Percentiles rank a stretch among this genome's conserved stretches.
These are phyloP conservation scores for Ctenopoma multispine DNA, from an alignment of 2,797 vertebrate genomes.

Conservation along the genomic window DNA sequence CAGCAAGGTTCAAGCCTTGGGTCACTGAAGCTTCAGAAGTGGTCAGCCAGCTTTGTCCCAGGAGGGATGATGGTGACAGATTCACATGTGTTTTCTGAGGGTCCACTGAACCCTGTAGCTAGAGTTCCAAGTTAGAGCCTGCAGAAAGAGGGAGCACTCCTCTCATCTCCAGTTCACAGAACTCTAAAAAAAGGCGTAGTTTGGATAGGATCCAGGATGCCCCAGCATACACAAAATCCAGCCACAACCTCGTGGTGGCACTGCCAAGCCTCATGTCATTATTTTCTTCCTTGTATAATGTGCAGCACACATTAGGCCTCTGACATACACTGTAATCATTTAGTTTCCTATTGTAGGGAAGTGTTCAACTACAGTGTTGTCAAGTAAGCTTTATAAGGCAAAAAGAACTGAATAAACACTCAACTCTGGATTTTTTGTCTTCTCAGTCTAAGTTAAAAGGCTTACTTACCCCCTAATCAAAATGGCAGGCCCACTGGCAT, in stretches of 20 bases:
- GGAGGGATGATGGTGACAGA: constrained; percentile 80
- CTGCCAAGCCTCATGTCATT: constrained; percentile 81
- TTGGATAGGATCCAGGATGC: constrained; percentile 76
- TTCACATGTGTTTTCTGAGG: constrained; percentile 85
- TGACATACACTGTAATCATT: constrained; percentile 65
- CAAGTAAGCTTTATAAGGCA: no score
- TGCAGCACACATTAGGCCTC: constrained; percentile 52
- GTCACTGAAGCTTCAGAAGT: constrained; percentile 85
- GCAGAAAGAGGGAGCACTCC: constrained; percentile 76
- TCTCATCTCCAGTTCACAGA: constrained; percentile 82
- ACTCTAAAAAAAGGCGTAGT: constrained; percentile 71
- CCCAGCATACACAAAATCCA: constrained; percentile 75
- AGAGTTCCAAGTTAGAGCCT: constrained; percentile 72
- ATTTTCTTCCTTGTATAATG: constrained; percentile 60
- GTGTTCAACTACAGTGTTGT: constrained; percentile 67
- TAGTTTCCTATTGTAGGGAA: constrained; percentile 64
- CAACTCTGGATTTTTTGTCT: no score
- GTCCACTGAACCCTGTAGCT: constrained; percentile 84
- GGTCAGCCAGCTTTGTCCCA: constrained; percentile 81
- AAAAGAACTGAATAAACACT: no score
- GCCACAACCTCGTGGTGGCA: constrained; percentile 81
- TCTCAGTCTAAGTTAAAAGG: constrained; percentile 85
- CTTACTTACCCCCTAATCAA: constrained; percentile 91
- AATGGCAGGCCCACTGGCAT: constrained; percentile 90
- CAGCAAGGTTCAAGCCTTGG: constrained; percentile 83